Evolutionary conservation across 2,888 invertebrate genomes (phyloP), one percentile per base, ranked within the genome.

Genomic region (Drepana falcataria): DNA sequence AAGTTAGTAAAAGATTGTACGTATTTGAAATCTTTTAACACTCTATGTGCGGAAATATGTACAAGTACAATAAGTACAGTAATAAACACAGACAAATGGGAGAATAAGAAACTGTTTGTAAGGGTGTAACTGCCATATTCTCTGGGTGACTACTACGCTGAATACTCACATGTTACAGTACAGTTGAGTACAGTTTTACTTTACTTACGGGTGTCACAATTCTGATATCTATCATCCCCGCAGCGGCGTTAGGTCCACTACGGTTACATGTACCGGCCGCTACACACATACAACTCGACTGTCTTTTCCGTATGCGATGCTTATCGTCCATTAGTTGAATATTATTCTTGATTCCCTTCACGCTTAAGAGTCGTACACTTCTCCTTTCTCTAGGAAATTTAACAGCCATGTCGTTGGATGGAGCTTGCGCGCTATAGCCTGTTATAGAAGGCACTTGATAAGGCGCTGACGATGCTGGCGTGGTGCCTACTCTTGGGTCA

Each of bases 211-310:
- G 92, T 56, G 91, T 92, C 0, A 94, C 93, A 52, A 94, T 94
- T 59, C 94, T 90, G 62, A 93, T 83, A 66, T 94, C 94, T 51
- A 94, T 91, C 75, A 92, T 78, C 33, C 93, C 93, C 56, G 89
- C 91, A 35, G 93, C 93, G 65, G 86, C 55, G 53, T 82, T 83
- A 3, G 73, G 66, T 9, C 66, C 69, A 21, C 61, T 58, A 47
- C 60, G 70, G 47, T 74, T 67, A 66, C 92, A 92, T 4, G 83
- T 83, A 33, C 91, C 85, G 40, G 79, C 59, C 1, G 83, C 59
- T 2, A 89, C 87, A 69, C 91, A 92, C 47, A 70, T 73, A 63
- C 91, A 91, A 60, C 81, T 84, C 9, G 44, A 9, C 69, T 89
- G 88, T 59, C 91, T 78, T 64, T 91, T 90, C 35, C 66, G 65